These are phyloP conservation scores for Lophochroa leadbeateri DNA, from an alignment of 2,113 vertebrate genomes.

Conservation along the genomic window DNA sequence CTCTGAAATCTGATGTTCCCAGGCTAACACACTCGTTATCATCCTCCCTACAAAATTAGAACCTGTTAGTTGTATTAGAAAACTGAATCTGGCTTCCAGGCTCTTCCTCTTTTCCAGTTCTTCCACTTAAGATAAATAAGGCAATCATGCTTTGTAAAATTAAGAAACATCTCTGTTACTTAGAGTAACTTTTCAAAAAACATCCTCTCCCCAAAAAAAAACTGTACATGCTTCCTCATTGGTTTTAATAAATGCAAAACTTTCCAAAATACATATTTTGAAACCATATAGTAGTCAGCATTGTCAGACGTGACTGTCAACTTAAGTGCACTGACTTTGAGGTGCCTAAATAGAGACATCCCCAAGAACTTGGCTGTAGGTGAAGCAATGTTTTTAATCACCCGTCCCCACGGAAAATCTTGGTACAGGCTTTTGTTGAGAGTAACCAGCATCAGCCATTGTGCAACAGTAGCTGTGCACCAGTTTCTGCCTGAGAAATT, in stretches of 20 bases:
- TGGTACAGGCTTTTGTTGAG: not conserved
- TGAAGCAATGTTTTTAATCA: not conserved
- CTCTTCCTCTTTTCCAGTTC: not conserved
- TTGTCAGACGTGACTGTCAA: not conserved
- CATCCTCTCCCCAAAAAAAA: fast-evolving
- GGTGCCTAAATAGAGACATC: not conserved
- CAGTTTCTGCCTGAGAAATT: not conserved
- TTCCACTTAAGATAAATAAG: not conserved
- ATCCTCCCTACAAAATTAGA: not conserved
- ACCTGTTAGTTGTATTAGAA: not conserved
- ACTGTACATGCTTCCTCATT: not conserved
- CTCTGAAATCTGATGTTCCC: not conserved
- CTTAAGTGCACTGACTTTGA: not conserved
- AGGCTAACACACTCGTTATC: fast-evolving
- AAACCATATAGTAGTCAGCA: not conserved
- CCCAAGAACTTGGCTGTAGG: not conserved
- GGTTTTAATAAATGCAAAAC: not conserved
- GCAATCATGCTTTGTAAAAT: not conserved
- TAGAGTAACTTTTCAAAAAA: not conserved
- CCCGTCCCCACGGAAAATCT: not conserved
- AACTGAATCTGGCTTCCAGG: not conserved
- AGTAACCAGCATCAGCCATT: not conserved
- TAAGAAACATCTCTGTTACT: not conserved
- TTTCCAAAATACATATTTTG: not conserved
- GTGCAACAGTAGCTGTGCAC: not conserved